Base-by-base conservation (phyloP, 35 echinoderm and acorn worm genomes). In the Acanthaster planci region DNA sequence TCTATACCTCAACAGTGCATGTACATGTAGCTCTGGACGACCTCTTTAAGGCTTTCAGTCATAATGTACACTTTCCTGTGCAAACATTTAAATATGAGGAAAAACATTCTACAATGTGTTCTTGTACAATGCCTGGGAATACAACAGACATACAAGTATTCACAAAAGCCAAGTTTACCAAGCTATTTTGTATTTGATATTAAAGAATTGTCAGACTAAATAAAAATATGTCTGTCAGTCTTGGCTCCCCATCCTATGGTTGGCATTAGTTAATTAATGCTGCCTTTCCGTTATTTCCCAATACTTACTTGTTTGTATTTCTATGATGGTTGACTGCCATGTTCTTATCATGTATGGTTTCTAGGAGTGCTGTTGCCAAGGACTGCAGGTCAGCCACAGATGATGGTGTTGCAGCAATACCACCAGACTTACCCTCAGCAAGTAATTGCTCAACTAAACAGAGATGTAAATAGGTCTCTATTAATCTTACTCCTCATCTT, bases 271-370 rank as follows among this genome's bases (percentile, higher is more conserved):
- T n/a, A n/a, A n/a, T n/a, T n/a, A n/a, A n/a, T n/a, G n/a, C n/a
- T n/a, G n/a, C n/a, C n/a, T n/a, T n/a, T n/a, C 17, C 78, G n/a
- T n/a, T n/a, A n/a, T n/a, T n/a, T n/a, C n/a, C n/a, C n/a, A n/a
- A 8, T 53, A 77, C 94, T 93, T 86, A 99, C 96, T 94, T 99
- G 83, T 99, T 99, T 18, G 96, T 99, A 80, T 94, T 99, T 78
- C 92, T 79, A 37, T 99, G 96, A 75, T 99, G 96, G 72, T 93
- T 93, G 7, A 99, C 57, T 30, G 96, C 96, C 53, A 99, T 86
- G 68, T 91, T 99, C 68, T 99, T 99, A 64, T 99, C 96, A 87
- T 94, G 92, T 27, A 99, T 84, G 17, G 91, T 94, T 82, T 99
- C 96, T 42, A 99, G 80, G 52, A 99, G 78, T 77, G 96, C 89